Conservation (phyloP, 2,888 invertebrate genomes). For the Furcula furcula region DNA sequence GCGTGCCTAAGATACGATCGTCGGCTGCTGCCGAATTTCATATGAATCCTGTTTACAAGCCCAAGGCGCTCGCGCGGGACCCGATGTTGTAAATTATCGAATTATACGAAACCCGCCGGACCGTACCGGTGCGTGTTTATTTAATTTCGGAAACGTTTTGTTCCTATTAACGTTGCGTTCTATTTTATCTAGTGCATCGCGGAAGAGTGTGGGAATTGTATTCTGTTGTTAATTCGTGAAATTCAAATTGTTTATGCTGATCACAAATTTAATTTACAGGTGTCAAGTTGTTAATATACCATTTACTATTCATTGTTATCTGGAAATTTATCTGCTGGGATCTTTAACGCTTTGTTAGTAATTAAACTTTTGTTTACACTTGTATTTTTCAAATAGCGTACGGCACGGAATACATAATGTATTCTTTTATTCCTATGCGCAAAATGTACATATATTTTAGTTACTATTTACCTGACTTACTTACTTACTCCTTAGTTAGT, state of each 20-base stretch:
- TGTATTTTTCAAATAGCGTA: too few relatives aligned
- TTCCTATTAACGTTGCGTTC: slow-evolving; percentile 58
- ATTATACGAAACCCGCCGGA: slow-evolving; percentile 60
- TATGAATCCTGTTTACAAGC: slow-evolving; percentile 69
- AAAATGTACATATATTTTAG: too few relatives aligned
- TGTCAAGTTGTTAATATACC: slow-evolving; percentile 51
- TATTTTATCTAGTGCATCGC: slow-evolving; percentile 49
- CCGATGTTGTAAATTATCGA: slow-evolving; percentile 69
- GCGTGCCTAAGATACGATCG: slow-evolving; percentile 71
- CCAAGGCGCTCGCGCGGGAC: slow-evolving; percentile 47
- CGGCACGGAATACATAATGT: too few relatives aligned
- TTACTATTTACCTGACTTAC: too few relatives aligned
- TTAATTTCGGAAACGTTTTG: slow-evolving; percentile 70
- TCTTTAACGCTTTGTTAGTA: not conserved
- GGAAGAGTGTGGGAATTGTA: slow-evolving; percentile 57
- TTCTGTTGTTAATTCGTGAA: slow-evolving; percentile 45
- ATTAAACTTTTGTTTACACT: too few relatives aligned
- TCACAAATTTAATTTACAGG: slow-evolving; percentile 60
- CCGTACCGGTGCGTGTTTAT: slow-evolving; percentile 70
- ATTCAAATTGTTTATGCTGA: slow-evolving; percentile 54
- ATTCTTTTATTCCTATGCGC: too few relatives aligned
- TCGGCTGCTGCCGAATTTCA: slow-evolving; percentile 67
- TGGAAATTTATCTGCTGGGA: slow-evolving; percentile 8
- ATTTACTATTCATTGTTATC: slow-evolving; percentile 27
- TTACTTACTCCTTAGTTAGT: too few relatives aligned